Evolutionary conservation across 2,888 invertebrate genomes (phyloP), one percentile per base, ranked within the genome.

Genomic region (Drosophila nr. perissopoda): DNA sequence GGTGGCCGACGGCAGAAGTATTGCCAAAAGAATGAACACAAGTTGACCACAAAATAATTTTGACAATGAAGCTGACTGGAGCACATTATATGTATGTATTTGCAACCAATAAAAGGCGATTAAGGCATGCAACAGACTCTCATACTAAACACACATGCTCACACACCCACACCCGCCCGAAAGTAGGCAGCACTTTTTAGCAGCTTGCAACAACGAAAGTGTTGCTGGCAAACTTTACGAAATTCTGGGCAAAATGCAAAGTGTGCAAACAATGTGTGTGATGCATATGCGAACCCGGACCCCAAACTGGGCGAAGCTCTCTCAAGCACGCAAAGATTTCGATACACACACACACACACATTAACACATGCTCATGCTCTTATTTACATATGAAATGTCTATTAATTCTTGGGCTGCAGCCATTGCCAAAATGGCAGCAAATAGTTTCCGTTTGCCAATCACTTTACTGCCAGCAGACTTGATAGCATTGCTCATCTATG

Each of bases 21-120:
- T 81, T 56, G 62, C 77, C 83, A 86, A 73, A 89, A 83, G 53
- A 74, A 88, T 91, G 91, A 88, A 86, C 78, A 67, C 87, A 87
- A 85, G 81, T 83, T 90, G 90, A 91, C 91, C 91, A 80, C 89
- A 78, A 82, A 91, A 91, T 85, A 80, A 88, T 88, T 88, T 82
- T 83, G 90, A 78, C 85, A 91, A 91, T 91, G 83, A 89, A 88
- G 80, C 89, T 74, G 71, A 73, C 76, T 73, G 59, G 60, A 40
- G 60, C 48, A 66, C 65, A 53, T 10, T 48, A 25, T 16, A 31
- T 57, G 16, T n/a, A 18, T 33, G 29, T 40, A 36, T 42, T 25
- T 52, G 61, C 53, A 68, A 53, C 68, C 79, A 79, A 85, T 79
- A 74, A 79, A 74, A 74, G 88, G 60, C 71, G 71, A 74, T 79